Conservation (phyloP, 2,888 invertebrate species). For the Shargacucullia verbasci region DNA sequence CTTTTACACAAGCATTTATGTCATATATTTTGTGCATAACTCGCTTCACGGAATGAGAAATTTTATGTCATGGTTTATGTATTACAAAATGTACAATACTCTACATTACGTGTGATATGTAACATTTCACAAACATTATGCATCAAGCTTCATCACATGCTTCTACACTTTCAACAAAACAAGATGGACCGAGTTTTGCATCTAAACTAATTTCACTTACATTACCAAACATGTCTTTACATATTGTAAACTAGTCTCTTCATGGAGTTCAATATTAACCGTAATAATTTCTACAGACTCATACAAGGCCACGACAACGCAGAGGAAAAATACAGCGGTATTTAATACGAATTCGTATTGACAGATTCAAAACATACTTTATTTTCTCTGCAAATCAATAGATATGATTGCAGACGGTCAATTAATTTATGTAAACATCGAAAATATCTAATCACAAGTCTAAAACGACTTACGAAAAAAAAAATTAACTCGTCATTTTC, state of each 20-base stretch:
- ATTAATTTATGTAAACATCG: not conserved
- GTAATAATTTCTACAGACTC: conserved; percentile 30
- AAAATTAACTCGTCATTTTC: not conserved
- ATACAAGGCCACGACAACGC: conserved; percentile 48
- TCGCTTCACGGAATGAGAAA: conserved; percentile 29
- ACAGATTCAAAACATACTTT: no score
- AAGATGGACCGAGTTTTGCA: conserved; percentile 18
- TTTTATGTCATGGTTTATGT: conserved; percentile 50
- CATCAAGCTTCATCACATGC: conserved; percentile 39
- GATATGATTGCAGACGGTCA: not conserved
- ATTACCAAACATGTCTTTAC: conserved; percentile 29
- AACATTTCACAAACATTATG: conserved; percentile 44
- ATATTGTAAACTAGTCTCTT: conserved; percentile 23
- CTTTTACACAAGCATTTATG: conserved; percentile 6
- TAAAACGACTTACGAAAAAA: conserved; percentile 34
- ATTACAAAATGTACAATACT: conserved; percentile 25
- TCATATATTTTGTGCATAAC: conserved; percentile 1
- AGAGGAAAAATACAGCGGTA: conserved; percentile 13
- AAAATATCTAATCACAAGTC: conserved; percentile 15
- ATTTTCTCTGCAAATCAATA: no score
- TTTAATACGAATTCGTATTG: conserved; percentile 22
- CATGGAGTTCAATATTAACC: conserved; percentile 34
- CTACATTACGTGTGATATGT: conserved; percentile 40
- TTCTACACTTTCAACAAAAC: conserved; percentile 21
- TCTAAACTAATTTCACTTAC: conserved; percentile 25